Evolutionary conservation across 2,888 invertebrate species (phyloP), one percentile per base, ranked within the genome.

Genomic region (Lasiommata megera): DNA sequence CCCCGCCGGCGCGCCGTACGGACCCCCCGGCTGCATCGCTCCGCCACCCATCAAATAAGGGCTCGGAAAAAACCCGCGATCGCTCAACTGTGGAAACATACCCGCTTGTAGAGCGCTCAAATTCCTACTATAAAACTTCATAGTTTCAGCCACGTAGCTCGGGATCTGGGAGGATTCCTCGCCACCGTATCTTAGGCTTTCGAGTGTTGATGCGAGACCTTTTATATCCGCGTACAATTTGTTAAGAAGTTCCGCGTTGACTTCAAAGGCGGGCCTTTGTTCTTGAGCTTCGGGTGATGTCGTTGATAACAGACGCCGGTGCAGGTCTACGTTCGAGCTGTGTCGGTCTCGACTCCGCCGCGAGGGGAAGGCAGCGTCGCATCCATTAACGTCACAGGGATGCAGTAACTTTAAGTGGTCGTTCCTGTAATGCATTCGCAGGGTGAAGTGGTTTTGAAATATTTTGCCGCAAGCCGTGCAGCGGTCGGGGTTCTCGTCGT

Each of bases 331-430:
- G 79, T 89, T 93, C 69, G 92, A 93, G 84, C 90, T 93, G 85
- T 91, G 93, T 76, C 92, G 84, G 77, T 87, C 93, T 76, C 90
- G 92, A 87, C 92, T 93, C 81, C 90, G 92, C 77, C 97, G 96
- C 31, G 97, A 97, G 34, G 97, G 97, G 81, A 97, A 97, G 6
- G 96, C 95, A 6, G 97, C 97, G 79, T 96, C 96, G 83, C 97
- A 97, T 1, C 97, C 97, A 73, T 95, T 96, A 34, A 97, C 96
- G 69, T 95, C 96, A 85, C 97, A 97, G 53, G 95, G 95, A 78
- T 97, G 97, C 93, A 96, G 95, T 73, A 97, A 86, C 80, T 97
- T 97, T 67, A 97, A 92, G 82, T 97, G 97, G 52, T 97, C 97
- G 83, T 95, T 97, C 86, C 97, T 96, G 84, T 96, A 97, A 83